Evolutionary conservation across 2,113 vertebrate species (phyloP), one percentile per base, ranked within the genome.

Genomic region (Cynopterus brachyotis): DNA sequence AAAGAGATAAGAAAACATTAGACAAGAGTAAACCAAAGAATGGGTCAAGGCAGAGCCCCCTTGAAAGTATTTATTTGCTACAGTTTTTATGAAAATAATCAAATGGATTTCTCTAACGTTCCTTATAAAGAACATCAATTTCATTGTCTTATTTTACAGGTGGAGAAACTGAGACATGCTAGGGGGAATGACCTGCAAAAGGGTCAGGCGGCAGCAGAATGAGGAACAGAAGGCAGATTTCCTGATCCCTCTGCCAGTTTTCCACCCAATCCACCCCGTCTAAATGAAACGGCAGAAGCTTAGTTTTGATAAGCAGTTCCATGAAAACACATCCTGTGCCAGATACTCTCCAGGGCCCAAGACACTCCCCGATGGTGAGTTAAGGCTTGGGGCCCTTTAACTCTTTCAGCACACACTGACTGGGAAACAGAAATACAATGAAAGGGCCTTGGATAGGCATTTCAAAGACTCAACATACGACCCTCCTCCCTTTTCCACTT

Each of bases 211-310:
- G 67, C 1, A 40, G 88, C 92, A 50, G 92, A 88, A 92, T 19
- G 42, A 88, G 83, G 97, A 89, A 97, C 87, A 92, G 92, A 93
- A 92, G 92, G 87, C 95, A 96, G 94, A 88, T 92, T 98, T 97
- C 96, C 97, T 96, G 95, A 94, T 95, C 73, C 32, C 60, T 4
- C 75, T 42, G 97, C 97, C 97, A 96, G 95, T 28, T 96, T 97
- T 96, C 97, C 97, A 93, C 81, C 92, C 81, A 66, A 78, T 92
- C 97, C 42, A 35, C 70, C 94, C 84, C 22, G 4, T 32, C 32
- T 60, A 64, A 92, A 92, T 20, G 87, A 95, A 92, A 89, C 42
- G 45, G 90, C 96, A 97, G 95, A 94, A 73, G 92, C 95, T 97
- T 59, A 90, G 93, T 81, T 94, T 70, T 97, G 97, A 95, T 96